Evolutionary conservation across 2,888 invertebrate species (phyloP), one percentile per base, ranked within the genome.

Genomic region (Teleiodes luculella): DNA sequence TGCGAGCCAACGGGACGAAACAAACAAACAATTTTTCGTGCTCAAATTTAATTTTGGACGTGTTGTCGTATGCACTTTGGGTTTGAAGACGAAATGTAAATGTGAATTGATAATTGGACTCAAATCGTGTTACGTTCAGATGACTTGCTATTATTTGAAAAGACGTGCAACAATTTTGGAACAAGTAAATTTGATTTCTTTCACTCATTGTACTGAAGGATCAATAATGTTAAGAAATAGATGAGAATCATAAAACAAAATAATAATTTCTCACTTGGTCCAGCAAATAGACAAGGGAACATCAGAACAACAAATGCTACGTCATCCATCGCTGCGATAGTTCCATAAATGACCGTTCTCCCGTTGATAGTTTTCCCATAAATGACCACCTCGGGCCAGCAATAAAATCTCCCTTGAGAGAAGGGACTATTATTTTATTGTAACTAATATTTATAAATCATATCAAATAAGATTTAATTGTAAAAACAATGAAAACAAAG

Each of bases 341-440:
- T 71, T 69, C 55, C 30, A 39, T 57, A 57, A 57, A 57, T 53
- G 53, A 45, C 54, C 46, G 52, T 31, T 54, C 52, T 54, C 63
- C 78, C 60, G 76, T 79, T 84, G 86, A 88, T 87, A 88, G 87
- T 87, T 87, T 81, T 81, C 83, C 76, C 78, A 85, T 85, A 87
- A 86, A 87, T 83, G 86, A 83, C 84, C 80, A 83, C 83, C 85
- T 80, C 76, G 69, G 83, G 74, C 73, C 64, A 75, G 83, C 76
- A 83, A 86, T 86, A 87, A 87, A 87, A 78, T 70, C 78, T 57
- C 69, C 69, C 64, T 63, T 28, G 14, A 31, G 48, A 35, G 48
- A 33, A 35, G 48, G 20, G 35, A 33, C 35, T 35, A n/a, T 35
- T 48, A 48, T 48, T 35, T 41, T 20, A 18, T 16, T 33, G 14